Conservation (phyloP, 2,888 invertebrate species). For the Perizoma affinitatum region DNA sequence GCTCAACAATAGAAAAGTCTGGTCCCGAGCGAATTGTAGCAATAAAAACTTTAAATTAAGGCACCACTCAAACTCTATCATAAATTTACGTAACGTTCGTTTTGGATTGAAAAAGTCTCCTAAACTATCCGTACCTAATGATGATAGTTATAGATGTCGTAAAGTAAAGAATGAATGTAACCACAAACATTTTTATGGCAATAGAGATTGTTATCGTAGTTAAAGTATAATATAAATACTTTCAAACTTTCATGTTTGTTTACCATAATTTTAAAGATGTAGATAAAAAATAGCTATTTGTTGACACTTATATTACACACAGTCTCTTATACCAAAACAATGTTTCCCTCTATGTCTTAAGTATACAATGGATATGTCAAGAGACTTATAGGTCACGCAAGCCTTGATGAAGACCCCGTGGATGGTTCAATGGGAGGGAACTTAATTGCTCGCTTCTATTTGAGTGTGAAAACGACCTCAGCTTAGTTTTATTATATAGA, state of each 20-base stretch:
- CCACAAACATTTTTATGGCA: constrained; percentile 26
- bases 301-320: too few relatives aligned
- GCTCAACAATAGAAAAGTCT: constrained; percentile 43
- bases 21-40: constrained; percentile 50
- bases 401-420: constrained; percentile 62
- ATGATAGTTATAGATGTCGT: constrained; percentile 21
- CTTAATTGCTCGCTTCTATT: constrained; percentile 47
- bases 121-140: constrained; percentile 17
- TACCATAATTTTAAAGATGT: too few relatives aligned
- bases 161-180: constrained; percentile 24
- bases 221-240: background rate
- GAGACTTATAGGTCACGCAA: constrained; percentile 66
- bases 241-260: too few relatives aligned
- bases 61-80: constrained; percentile 43
- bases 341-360: constrained; percentile 27
- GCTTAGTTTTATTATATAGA: background rate
- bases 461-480: constrained; percentile 4
- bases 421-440: constrained; percentile 49
- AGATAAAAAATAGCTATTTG: too few relatives aligned
- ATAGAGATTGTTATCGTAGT: constrained; percentile 2
- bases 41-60: constrained; percentile 57
- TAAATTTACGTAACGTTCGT: constrained; percentile 37
- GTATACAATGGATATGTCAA: constrained; percentile 59
- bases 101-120: constrained; percentile 17
- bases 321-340: too few relatives aligned